Base-by-base conservation (phyloP, 2,113 vertebrate species). In the Podarcis raffonei region DNA sequence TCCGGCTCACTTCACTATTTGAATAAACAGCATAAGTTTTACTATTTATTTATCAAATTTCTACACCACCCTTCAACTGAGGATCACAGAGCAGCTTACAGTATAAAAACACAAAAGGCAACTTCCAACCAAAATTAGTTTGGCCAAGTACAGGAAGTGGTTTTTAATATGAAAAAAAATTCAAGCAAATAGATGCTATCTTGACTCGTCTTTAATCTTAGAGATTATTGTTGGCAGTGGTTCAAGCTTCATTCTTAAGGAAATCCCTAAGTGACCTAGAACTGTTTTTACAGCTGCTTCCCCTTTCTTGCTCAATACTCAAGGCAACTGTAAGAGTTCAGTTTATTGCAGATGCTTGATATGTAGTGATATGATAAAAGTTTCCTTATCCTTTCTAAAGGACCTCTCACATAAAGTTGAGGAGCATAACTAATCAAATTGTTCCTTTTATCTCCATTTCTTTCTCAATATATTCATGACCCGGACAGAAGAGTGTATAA, bases 381-480 rank as follows among this genome's bases (percentile, higher is more conserved):
- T 53, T 78, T 77, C 13, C 4, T 69, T 66, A 27, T 69, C 69
- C 15, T 83, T 71, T 48, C 80, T 81, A 32, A 80, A 59, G 5
- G 48, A 59, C 27, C 57, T 59, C 32, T 25, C 65, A 69, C 37
- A 37, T 42, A 12, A 35, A 30, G 39, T 11, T 53, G 77, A 66
- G 93, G 91, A 94, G 92, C 90, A 91, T 68, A 92, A 69, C 68
- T 92, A 92, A 91, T 87, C 94, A 92, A 91, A 81, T n/a, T 75
- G 65, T 32, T 81, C 83, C 59, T 89, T 92, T 78, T 65, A 13
- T 89, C 84, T 81, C 81, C 2, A 20, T 22, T 42, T 32, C 84
- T n/a, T 93, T 87, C 95, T 94, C 91, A 91, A 75, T 68, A 80
- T 92, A 93, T 94, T 95, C 91, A 88, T 1, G 22, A 86, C 92